Evolutionary conservation across 2,888 invertebrate genomes (phyloP).

Genomic region (Invenusta paracnida): DNA sequence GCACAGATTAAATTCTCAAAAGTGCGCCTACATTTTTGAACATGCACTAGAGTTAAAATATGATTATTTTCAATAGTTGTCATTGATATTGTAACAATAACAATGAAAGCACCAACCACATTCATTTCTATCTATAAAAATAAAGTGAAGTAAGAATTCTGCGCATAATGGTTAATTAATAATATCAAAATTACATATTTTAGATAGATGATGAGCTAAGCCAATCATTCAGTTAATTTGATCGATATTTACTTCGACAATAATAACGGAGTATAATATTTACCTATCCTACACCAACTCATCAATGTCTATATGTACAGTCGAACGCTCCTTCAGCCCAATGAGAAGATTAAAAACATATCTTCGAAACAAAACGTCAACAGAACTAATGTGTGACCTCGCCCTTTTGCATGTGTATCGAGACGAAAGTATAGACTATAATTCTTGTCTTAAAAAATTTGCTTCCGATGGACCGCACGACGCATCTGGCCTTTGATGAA

Average conservation of each 20-base stretch:
- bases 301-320: not conserved
- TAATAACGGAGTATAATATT: too few relatives aligned
- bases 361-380: slow-evolving; percentile 14
- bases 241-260: too few relatives aligned
- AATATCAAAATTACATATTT: not conserved
- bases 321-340: not conserved
- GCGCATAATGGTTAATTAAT: not conserved
- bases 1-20: too few relatives aligned
- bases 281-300: too few relatives aligned
- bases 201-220: too few relatives aligned
- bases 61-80: not conserved
- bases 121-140: not conserved
- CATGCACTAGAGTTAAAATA: not conserved
- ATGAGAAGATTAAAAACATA: slow-evolving; percentile 12
- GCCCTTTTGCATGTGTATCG: not conserved
- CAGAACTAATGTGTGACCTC: not conserved
- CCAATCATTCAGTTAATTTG: too few relatives aligned
- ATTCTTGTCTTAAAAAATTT: slow-evolving; percentile 14
- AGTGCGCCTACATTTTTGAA: not conserved
- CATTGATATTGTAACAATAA: not conserved
- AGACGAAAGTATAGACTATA: slow-evolving; percentile 4
- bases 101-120: not conserved
- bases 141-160: not conserved
- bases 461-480: not conserved
- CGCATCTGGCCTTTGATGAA: not conserved